A percentile compares a stretch with the other conserved stretches of the same genome.
Evolutionary conservation across 2,888 invertebrate species (phyloP).

Genomic region (Augochlorella aurata): DNA sequence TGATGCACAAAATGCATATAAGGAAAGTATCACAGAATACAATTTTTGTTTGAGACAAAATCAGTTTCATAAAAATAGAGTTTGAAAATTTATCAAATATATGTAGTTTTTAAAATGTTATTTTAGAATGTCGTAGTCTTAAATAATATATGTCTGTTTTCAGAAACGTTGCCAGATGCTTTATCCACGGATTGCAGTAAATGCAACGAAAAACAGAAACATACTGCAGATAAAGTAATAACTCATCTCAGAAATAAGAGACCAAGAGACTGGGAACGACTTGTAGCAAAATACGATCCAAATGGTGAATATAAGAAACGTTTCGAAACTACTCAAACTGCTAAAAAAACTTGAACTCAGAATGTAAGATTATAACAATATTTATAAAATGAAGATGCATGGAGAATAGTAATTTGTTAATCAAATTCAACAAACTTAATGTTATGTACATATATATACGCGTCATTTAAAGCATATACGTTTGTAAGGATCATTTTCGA

Average conservation of each 20-base stretch:
- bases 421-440: background rate
- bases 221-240: conserved; percentile 87
- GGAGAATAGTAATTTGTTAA: conserved; percentile 11
- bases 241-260: conserved; percentile 85
- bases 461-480: background rate
- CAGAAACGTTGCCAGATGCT: conserved; percentile 89
- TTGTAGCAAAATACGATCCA: conserved; percentile 88
- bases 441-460: background rate
- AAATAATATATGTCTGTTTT: conserved; percentile 45
- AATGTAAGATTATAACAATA: background rate
- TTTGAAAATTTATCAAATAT: background rate
- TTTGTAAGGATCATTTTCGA: background rate
- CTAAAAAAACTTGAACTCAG: conserved; percentile 32
- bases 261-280: conserved; percentile 87
- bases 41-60: background rate
- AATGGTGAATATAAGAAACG: conserved; percentile 85
- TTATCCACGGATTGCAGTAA: conserved; percentile 86
- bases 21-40: background rate
- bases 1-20: background rate
- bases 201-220: conserved; percentile 87
- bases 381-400: background rate
- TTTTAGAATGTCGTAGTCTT: background rate
- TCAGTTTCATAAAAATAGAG: too few relatives aligned
- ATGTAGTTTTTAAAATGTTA: too few relatives aligned
- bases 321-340: conserved; percentile 76